Evolutionary conservation across 2,113 vertebrate species (phyloP).

Genomic region (Sceloporus tristichus): DNA sequence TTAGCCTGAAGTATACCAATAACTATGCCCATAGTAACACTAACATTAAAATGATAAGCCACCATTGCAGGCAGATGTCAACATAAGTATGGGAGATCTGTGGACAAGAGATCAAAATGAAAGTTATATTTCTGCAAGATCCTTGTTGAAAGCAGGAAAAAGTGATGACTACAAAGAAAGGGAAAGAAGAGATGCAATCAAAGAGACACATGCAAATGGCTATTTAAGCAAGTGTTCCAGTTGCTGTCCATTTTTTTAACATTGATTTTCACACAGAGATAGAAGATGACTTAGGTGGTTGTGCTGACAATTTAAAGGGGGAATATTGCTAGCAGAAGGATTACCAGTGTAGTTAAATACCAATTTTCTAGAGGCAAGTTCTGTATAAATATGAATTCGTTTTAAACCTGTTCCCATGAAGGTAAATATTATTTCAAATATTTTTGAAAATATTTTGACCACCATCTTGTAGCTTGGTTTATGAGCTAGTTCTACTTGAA

Average conservation of each 20-base stretch:
- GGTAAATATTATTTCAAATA: slow-evolving; percentile 44
- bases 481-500: background rate
- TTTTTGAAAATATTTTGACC: no score
- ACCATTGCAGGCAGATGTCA: background rate
- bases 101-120: background rate
- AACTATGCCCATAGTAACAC: background rate
- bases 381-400: background rate
- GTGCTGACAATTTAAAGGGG: no score
- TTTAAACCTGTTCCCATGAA: background rate
- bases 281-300: background rate
- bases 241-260: background rate
- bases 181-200: background rate
- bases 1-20: background rate
- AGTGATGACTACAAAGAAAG: background rate
- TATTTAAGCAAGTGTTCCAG: slow-evolving; percentile 7
- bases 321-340: no score
- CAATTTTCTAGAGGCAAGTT: background rate
- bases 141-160: background rate
- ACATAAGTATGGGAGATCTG: background rate
- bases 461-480: no score
- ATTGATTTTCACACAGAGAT: background rate
- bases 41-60: background rate
- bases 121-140: background rate
- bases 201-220: background rate
- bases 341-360: background rate